Base-by-base conservation (phyloP, 2,888 invertebrate species). In the Agapostemon virescens region DNA sequence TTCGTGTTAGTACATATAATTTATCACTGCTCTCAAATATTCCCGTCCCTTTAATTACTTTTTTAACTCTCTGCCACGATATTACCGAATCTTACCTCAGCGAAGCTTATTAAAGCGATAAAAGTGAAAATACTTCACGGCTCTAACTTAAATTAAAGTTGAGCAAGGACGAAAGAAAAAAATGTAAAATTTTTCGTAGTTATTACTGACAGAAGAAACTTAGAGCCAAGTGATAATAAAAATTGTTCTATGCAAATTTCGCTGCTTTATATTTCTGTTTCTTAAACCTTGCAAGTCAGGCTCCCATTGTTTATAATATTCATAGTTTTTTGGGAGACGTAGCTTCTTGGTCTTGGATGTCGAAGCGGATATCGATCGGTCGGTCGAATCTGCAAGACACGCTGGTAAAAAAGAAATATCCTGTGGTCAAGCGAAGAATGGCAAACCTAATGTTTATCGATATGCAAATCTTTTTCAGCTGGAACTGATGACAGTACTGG, bases 51-150 rank as follows among this genome's bases (percentile, higher is more conserved):
- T 13, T 69, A 69, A 69, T 69, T 69, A 52, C 69, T 69, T 55
- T 69, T 38, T 52, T 69, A 69, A 55, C 36, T 52, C 23, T 17
- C 17, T 7, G 38, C 55, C 52, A 38, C 17, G 26, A 55, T 69
- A 38, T 55, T 69, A 55, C 69, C 17, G 52, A 55, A 69, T 49
- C 52, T 36, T 23, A 20, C 55, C n/a, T 17, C 26, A 26, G n/a
- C 52, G 13, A 17, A 17, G 69, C 38, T 69, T 55, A 69, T 69
- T 69, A 69, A 69, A 69, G 9, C 49, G 23, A 55, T 55, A 38
- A 55, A 40, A 69, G 52, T 69, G 36, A 55, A 26, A 55, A 55
- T 55, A 26, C 36, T 26, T 55, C 38, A 38, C 36, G 38, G 23
- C 13, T 2, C 26, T 23, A 55, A 36, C 36, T 20, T 55, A 69